Percentiles rank a stretch among this genome's conserved stretches.
Evolutionary conservation across 2,113 vertebrate genomes (phyloP).

Genomic region (Nipponia nippon): DNA sequence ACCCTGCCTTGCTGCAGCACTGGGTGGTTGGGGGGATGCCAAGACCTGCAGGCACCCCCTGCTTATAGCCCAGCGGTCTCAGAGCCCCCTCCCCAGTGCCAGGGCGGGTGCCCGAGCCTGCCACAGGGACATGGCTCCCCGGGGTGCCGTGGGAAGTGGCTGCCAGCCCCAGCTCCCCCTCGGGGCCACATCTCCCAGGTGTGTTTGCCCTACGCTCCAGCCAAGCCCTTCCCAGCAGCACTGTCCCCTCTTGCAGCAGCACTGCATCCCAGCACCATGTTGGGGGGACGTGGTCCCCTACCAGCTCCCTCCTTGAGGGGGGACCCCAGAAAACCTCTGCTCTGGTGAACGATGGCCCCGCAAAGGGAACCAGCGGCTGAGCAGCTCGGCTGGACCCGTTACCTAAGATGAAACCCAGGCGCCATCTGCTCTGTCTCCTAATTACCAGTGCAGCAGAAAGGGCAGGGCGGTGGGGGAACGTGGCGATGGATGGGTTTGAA

Average conservation of each 20-base stretch:
- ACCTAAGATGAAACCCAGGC: constrained; percentile 48
- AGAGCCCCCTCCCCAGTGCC: not conserved
- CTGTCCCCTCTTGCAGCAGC: not conserved
- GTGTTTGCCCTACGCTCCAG: not conserved
- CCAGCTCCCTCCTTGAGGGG: not conserved
- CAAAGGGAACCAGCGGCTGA: not conserved
- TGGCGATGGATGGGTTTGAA: not conserved
- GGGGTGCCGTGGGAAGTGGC: not conserved
- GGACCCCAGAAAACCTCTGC: not conserved
- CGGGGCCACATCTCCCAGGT: not conserved
- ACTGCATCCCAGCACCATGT: fast-evolving
- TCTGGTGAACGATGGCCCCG: fast-evolving
- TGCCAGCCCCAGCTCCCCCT: not conserved
- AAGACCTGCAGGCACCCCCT: not conserved
- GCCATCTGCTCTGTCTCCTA: constrained; percentile 43
- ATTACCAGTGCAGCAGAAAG: not conserved
- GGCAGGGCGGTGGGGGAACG: not conserved
- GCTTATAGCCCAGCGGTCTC: not conserved
- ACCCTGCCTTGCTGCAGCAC: not conserved
- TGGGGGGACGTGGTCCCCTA: no score
- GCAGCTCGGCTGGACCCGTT: not conserved
- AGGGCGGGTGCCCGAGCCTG: not conserved
- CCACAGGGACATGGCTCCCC: not conserved
- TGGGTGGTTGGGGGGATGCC: not conserved
- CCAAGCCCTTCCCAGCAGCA: not conserved